Evolutionary conservation across 1,140 invertebrate species (phyloP), one percentile per base, ranked within the genome.

Genomic region (Pseudomyrmex concolor): DNA sequence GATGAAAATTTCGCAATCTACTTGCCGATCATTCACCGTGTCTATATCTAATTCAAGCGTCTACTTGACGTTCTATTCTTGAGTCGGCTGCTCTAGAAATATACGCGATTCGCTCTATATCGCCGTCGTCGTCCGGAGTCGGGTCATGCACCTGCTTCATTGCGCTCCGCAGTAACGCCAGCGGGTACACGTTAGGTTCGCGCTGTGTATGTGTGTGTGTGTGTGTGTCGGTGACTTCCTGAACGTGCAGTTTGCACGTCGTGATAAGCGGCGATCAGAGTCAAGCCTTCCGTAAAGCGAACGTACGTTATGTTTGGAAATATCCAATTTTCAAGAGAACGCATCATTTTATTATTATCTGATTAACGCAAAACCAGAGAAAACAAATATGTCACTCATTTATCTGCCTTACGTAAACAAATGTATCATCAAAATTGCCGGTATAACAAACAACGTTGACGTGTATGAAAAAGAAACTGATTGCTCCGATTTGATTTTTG

Each of bases 1-100:
- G 34, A 7, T 34, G 84, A 89, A 89, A 92, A 91, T 91, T 91
- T 91, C 76, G 85, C 86, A 89, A 90, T 90, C 84, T 72, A 82
- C 66, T 90, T 87, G 81, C 43, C 90, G 92, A 92, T 92, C 91
- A 83, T 93, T 92, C 91, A 91, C 89, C 91, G 10, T 9, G 88
- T 62, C 88, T 92, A 91, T 93, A 91, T 92, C 92, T 93, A 92
- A 92, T 92, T 91, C 91, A 91, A 64, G 86, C 91, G 90, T 92
- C 91, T 91, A 90, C 89, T 91, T 84, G 84, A 82, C 66, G 80
- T 81, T 89, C 92, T 93, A 93, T 92, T 93, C 90, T 93, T 92
- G 89, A 80, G 84, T 88, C 72, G 81, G 60, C 89, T 90, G 87
- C 88, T 93, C 92, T 91, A 92, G 92, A 93, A 93, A 93, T 93